Conservation (phyloP, 2,888 invertebrate species). For the Ophion ellenae region DNA sequence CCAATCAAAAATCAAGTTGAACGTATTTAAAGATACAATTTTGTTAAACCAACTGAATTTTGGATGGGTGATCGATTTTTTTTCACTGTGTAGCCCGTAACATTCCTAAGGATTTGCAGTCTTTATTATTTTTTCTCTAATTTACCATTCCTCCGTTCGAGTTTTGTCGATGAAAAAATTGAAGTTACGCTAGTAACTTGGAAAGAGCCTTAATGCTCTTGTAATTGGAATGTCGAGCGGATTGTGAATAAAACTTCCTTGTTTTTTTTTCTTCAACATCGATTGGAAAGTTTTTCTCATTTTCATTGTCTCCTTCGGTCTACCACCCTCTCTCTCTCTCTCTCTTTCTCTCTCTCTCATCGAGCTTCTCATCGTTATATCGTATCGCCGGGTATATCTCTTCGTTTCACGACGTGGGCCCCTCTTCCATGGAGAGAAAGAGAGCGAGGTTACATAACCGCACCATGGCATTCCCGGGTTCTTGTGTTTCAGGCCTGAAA, state of each 20-base stretch:
- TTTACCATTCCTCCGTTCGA: not conserved
- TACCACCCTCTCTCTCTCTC: not conserved
- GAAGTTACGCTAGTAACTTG: constrained; percentile 15
- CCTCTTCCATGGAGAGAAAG: constrained; percentile 19
- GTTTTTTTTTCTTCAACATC: constrained; percentile 2
- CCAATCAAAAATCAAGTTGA: too few relatives aligned
- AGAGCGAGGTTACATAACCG: constrained; percentile 58
- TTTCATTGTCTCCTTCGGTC: constrained; percentile 5
- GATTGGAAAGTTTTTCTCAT: constrained; percentile 13
- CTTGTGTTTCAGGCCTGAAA: constrained; percentile 79
- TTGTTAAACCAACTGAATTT: too few relatives aligned
- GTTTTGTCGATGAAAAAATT: not conserved
- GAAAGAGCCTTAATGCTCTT: constrained; percentile 36
- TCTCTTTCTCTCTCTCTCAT: not conserved
- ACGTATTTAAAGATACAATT: too few relatives aligned
- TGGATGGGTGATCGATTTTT: too few relatives aligned
- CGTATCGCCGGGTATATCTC: constrained; percentile 42
- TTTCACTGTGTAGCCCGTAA: not conserved
- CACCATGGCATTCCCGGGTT: constrained; percentile 71
- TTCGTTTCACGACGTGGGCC: constrained; percentile 56
- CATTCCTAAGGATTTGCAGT: not conserved
- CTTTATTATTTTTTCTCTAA: not conserved
- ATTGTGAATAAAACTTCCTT: constrained; percentile 38
- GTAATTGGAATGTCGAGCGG: constrained; percentile 40
- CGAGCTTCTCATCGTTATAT: constrained; percentile 46